phyloP scores from a whole-genome alignment of 2,113 vertebrate species.

The Rallus limicola region DNA sequence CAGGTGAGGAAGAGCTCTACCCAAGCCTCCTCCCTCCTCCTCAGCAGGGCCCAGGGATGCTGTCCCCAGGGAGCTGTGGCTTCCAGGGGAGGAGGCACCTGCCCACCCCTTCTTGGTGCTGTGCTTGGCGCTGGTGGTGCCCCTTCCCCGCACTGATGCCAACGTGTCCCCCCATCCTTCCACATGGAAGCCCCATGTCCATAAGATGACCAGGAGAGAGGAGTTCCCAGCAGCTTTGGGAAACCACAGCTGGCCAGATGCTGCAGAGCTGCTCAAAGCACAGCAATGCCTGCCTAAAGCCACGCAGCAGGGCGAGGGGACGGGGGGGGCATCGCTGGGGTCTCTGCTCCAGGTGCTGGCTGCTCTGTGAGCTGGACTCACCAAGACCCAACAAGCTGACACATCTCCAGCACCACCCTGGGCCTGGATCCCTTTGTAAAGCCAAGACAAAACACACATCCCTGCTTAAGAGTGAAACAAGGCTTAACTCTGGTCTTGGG shows the following conservation, averaged over 20 bases:
- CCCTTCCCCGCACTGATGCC: background rate
- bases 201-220: background rate
- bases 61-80: background rate
- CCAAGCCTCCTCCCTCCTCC: background rate
- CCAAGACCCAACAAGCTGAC: background rate
- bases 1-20: background rate
- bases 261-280: background rate
- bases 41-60: background rate
- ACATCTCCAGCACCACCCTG: background rate
- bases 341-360: background rate
- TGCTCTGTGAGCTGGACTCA: background rate
- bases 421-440: background rate
- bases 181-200: background rate
- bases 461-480: background rate
- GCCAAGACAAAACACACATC: background rate
- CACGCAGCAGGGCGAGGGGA: background rate
- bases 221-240: accelerated
- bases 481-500: background rate
- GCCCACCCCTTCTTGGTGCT: background rate
- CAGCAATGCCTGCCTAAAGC: background rate
- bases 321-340: background rate
- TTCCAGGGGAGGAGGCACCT: background rate
- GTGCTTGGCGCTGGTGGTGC: background rate
- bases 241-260: background rate
- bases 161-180: background rate